Base-by-base conservation (phyloP, 2,797 vertebrate species). In the Geotria australis region DNA sequence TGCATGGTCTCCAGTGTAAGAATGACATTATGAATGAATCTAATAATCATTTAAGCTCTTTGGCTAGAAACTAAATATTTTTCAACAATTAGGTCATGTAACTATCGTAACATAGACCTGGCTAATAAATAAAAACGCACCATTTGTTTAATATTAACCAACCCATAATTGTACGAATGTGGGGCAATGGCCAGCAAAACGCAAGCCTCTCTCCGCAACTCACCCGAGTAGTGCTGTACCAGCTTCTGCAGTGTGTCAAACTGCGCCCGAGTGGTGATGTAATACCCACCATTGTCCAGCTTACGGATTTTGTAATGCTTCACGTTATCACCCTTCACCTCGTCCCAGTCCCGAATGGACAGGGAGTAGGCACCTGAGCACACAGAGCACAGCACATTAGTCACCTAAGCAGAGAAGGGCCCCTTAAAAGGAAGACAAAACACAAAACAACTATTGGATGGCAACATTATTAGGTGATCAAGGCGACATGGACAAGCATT, bases 291-390 rank as follows among this genome's bases (percentile, higher is more conserved):
- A 0, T 69, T 86, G 66, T 96, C 89, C 67, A 96, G 70, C 60
- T 96, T 96, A 47, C 88, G 79, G 64, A 96, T 85, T 71, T 96
- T 96, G 69, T 96, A 96, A 73, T 96, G 89, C 68, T 96, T 96
- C 59, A 95, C 76, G 1, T 96, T 85, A 55, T 93, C 80, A 0
- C 81, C 83, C 63, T 85, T 88, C 58, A 79, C 68, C 48, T 83
- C 79, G 1, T 96, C 86, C 78, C 79, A 89, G 64, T 96, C 89
- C 9, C 78, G 79, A 66, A 95, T 82, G 58, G 89, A 95, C 62
- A 95, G 72, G 47, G 84, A 95, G 66, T 82, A 96, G 55, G 85
- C 85, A 9, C 89, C 89, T 96, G 68, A 47, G 64, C 6, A 24
- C n/a, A 55, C 51, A 9, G n/a, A n/a, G 24, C 51, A 55, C n/a